Evolutionary conservation across 2,888 invertebrate genomes (phyloP), one percentile per base, ranked within the genome.

Genomic region (Hecatera dysodea): DNA sequence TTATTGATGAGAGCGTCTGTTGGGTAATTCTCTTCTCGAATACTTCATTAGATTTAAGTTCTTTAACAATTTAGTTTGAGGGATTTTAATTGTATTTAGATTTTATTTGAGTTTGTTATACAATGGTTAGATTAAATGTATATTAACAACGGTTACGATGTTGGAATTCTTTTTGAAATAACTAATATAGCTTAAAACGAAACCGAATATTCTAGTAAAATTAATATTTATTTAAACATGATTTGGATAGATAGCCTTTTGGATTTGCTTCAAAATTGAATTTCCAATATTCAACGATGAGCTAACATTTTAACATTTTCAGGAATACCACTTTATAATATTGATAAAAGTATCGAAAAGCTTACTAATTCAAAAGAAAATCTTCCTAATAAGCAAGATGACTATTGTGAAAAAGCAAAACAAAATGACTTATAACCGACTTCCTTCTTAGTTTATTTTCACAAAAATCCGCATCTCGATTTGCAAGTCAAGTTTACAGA

Each of bases 1-100:
- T 89, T 91, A 90, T 90, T 86, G 87, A 88, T 86, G 85, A 83
- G 81, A 66, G 80, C 72, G 73, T 73, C 85, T 84, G 77, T 72
- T 63, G 52, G 80, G 81, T 87, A 81, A 86, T 84, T 83, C 74
- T 78, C 71, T 61, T 72, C 72, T 71, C 73, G 67, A 73, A 78
- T 67, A 76, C 75, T 85, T 85, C 66, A 82, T 82, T 80, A 69
- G 72, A 81, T 81, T 87, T 81, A 75, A 83, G 78, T 81, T 85
- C 29, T 79, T 75, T 17, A 39, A 61, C 50, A 24, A 64, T 68
- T 67, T 22, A 67, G 22, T 11, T 55, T 46, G 1, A 55, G 24
- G 9, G 19, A 59, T 62, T 72, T 77, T 22, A 42, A 64, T 64
- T 57, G n/a, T 55, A 55, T 68, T 78, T 57, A 12, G 22, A 22